Evolutionary conservation across 2,797 vertebrate species (phyloP).

Genomic region (Eupleurogrammus muticus): DNA sequence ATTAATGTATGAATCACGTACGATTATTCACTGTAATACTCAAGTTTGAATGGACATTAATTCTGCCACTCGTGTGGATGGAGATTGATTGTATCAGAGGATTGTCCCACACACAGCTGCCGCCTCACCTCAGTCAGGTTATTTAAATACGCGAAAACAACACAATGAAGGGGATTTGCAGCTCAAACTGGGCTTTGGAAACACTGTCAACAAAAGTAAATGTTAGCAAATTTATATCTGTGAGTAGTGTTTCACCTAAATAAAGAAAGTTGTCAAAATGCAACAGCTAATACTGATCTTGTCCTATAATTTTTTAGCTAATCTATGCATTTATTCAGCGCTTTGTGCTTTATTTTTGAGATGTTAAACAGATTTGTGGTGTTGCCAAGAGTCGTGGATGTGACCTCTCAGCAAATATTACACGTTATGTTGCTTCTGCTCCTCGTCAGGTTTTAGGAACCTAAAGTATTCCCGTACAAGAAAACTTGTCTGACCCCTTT

Average conservation of each 20-base stretch:
- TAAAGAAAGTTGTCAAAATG: neutral
- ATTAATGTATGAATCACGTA: neutral
- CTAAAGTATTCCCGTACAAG: too few species aligned
- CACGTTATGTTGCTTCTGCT: too few species aligned
- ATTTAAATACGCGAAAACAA: constrained; percentile 38
- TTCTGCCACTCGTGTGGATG: too few species aligned
- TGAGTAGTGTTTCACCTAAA: neutral
- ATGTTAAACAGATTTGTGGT: too few species aligned
- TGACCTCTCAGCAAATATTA: too few species aligned
- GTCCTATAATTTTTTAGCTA: too few species aligned
- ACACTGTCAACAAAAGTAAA: neutral
- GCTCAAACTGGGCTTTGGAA: neutral
- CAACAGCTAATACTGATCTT: neutral
- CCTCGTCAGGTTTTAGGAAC: too few species aligned
- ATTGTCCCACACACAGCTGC: constrained; percentile 72
- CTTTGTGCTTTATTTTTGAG: too few species aligned
- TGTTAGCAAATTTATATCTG: neutral
- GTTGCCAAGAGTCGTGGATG: too few species aligned
- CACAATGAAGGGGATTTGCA: neutral
- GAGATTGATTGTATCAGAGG: constrained; percentile 41
- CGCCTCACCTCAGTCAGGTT: constrained; percentile 52
- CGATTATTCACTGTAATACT: neutral
- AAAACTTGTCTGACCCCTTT: too few species aligned
- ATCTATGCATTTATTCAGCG: too few species aligned
- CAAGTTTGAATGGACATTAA: too few species aligned